Evolutionary conservation across 2,113 vertebrate species (phyloP).

Genomic region (Triplophysa tibetana): DNA sequence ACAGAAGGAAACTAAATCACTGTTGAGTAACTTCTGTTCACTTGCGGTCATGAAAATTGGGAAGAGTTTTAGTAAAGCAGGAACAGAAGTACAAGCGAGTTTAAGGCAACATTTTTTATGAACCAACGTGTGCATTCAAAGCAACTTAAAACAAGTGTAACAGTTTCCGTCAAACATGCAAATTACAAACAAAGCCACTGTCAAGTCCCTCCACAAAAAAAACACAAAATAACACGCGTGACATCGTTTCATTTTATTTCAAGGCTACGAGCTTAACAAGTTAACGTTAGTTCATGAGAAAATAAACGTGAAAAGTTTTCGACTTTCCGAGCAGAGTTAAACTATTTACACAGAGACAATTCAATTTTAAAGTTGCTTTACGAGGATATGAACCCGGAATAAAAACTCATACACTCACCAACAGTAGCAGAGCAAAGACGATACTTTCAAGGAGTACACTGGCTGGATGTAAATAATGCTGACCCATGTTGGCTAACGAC

Average conservation of each 20-base stretch:
- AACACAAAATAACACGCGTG: background rate
- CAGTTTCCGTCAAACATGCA: background rate
- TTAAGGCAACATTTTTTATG: background rate
- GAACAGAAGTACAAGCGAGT: background rate
- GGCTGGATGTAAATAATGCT: background rate
- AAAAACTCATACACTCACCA: slow-evolving; percentile 21
- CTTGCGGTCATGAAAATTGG: background rate
- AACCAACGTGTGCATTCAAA: background rate
- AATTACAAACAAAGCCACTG: background rate
- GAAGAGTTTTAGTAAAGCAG: background rate
- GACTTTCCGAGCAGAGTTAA: too few relatives aligned
- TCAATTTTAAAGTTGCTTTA: too few relatives aligned
- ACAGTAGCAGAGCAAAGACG: slow-evolving; percentile 14
- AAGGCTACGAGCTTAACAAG: background rate
- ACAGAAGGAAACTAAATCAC: background rate
- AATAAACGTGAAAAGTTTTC: background rate
- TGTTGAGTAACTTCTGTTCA: background rate
- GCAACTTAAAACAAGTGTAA: background rate
- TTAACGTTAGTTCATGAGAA: background rate
- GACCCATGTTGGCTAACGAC: slow-evolving; percentile 17
- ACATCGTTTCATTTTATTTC: background rate
- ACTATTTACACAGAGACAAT: too few relatives aligned
- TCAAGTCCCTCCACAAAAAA: background rate
- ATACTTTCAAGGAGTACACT: slow-evolving; percentile 8
- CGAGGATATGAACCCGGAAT: background rate